These are phyloP conservation scores for Leiothrix lutea DNA, from an alignment of 2,113 vertebrate species.

Conservation along the genomic window DNA sequence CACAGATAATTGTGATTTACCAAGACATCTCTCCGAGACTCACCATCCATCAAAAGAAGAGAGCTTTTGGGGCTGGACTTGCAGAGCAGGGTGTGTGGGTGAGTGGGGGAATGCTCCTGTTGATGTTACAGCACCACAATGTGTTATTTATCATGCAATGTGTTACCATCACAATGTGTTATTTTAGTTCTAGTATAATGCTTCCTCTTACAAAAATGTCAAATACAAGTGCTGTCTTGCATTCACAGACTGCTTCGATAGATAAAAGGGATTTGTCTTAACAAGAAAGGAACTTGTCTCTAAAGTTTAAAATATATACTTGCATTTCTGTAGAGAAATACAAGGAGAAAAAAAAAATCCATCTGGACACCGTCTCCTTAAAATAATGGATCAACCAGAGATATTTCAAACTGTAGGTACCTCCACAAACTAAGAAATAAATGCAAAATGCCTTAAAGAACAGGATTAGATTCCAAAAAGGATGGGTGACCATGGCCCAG, in stretches of 20 bases:
- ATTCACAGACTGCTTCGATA: not conserved
- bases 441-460: not conserved
- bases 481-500: not conserved
- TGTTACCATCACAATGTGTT: not conserved
- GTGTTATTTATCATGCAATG: not conserved
- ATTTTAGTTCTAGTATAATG: conserved; percentile 40
- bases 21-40: not conserved
- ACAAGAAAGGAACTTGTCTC: not conserved
- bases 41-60: not conserved
- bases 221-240: not conserved
- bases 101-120: not conserved
- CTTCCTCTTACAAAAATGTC: conserved; percentile 49
- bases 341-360: not conserved
- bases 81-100: not conserved
- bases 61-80: not conserved
- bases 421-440: not conserved
- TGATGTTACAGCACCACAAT: not conserved
- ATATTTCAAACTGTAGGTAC: not conserved
- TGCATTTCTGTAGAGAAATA: not conserved
- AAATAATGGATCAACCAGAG: not conserved
- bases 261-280: not conserved
- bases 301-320: not conserved
- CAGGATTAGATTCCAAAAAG: not conserved
- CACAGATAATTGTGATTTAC: not conserved
- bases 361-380: not conserved